These are phyloP conservation scores for Datnioides undecimradiatus DNA, from an alignment of 2,113 vertebrate genomes.

Conservation along the genomic window DNA sequence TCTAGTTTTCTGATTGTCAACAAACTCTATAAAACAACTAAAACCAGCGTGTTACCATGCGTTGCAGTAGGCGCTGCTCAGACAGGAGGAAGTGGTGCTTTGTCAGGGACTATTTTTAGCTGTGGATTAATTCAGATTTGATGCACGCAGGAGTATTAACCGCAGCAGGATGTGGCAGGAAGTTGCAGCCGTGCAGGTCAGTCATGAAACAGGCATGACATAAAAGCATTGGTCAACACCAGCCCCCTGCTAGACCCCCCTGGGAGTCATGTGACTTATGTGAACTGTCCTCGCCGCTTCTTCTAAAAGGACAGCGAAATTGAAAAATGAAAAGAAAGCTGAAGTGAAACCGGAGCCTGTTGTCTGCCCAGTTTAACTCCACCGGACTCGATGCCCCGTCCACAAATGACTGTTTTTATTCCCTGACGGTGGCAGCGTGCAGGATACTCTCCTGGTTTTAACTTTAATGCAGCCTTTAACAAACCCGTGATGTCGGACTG, in stretches of 20 bases:
- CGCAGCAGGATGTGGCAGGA: neutral
- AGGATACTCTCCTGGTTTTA: neutral
- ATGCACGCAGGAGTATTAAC: neutral
- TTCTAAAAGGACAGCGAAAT: conserved; percentile 50
- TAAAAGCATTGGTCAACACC: neutral
- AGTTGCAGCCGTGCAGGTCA: neutral
- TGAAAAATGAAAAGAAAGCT: conserved; percentile 49
- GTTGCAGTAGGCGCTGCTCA: neutral
- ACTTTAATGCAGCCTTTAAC: neutral
- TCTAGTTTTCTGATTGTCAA: neutral
- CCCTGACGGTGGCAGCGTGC: neutral
- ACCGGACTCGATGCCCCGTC: neutral
- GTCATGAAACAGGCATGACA: too few species aligned
- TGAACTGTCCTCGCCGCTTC: conserved; percentile 59
- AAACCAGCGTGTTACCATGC: too few species aligned
- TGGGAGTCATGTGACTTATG: conserved; percentile 79
- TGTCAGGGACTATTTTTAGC: neutral
- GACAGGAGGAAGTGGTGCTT: neutral
- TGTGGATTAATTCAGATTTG: neutral
- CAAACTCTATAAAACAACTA: neutral
- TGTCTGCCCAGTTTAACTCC: neutral
- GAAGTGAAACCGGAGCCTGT: conserved; percentile 63
- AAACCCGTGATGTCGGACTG: conserved; percentile 68
- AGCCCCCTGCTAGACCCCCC: too few species aligned
- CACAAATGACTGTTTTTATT: neutral